Conservation (phyloP, 2,888 invertebrate species). For the Mimachlamys varia region DNA sequence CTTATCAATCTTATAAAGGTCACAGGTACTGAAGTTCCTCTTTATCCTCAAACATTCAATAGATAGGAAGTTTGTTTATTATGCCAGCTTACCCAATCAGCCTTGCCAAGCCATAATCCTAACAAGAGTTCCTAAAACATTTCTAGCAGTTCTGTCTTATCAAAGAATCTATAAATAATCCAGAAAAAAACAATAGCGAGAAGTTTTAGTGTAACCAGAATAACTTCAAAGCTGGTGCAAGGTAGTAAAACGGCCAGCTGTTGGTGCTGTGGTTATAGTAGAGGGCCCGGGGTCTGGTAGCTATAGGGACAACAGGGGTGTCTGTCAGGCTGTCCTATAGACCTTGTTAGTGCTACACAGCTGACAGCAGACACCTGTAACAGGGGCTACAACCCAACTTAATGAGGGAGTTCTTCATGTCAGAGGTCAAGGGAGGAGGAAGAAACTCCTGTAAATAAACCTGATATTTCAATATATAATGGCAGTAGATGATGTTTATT, state of each 20-base stretch:
- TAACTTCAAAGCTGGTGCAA: conserved; percentile 4
- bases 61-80: conserved; percentile 17
- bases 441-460: neutral
- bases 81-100: neutral
- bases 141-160: neutral
- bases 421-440: neutral
- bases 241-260: conserved; percentile 8
- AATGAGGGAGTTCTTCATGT: neutral
- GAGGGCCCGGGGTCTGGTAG: neutral
- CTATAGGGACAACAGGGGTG: neutral
- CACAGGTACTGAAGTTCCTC: neutral
- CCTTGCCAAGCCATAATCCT: neutral
- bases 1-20: neutral
- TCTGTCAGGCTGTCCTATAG: neutral
- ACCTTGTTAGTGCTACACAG: conserved; percentile 15
- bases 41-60: neutral
- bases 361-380: neutral
- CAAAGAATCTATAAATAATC: conserved; percentile 30
- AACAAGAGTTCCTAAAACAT: neutral
- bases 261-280: neutral
- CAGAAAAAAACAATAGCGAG: conserved; percentile 20
- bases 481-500: too few species aligned
- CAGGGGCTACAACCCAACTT: neutral
- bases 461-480: neutral
- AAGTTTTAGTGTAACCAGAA: conserved; percentile 16